Conservation (phyloP, 1,140 invertebrate species). For the Sycobia sp. region DNA sequence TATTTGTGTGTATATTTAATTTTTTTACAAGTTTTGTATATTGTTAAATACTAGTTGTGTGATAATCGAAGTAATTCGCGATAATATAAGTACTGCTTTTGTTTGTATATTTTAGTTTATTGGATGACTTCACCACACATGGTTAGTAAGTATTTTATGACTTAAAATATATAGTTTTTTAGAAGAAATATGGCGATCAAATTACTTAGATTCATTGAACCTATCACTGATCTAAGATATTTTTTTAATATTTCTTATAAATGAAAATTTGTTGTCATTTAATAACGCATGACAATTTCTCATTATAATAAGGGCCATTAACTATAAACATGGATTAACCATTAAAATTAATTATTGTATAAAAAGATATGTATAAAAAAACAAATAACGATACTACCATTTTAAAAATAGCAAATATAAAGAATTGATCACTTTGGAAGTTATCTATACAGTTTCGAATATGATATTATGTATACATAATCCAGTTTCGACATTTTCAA, state of each 20-base stretch:
- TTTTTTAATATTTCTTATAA: not conserved
- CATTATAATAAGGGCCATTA: slow-evolving; percentile 9
- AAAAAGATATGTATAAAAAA: slow-evolving; percentile 18
- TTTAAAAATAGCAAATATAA: slow-evolving; percentile 7
- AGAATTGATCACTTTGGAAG: not conserved
- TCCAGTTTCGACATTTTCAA: too few relatives aligned
- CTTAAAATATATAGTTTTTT: not conserved
- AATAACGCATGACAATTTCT: not conserved
- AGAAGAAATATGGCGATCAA: not conserved
- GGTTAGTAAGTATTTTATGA: slow-evolving; percentile 3
- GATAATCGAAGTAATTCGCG: slow-evolving; percentile 22
- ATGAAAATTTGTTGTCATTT: not conserved
- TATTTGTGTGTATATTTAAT: slow-evolving; percentile 1
- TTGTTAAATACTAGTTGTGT: slow-evolving; percentile 21
- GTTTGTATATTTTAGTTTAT: not conserved
- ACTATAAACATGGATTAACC: not conserved
- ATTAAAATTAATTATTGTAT: slow-evolving; percentile 14
- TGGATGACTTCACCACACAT: not conserved
- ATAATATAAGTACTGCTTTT: slow-evolving; percentile 28
- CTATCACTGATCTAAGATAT: too few relatives aligned
- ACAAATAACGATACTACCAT: not conserved
- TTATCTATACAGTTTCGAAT: too few relatives aligned
- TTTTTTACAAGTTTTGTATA: slow-evolving; percentile 1
- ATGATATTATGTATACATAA: too few relatives aligned
- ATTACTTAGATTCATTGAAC: not conserved